Evolutionary conservation across 2,797 vertebrate genomes (phyloP), one percentile per base, ranked within the genome.

Genomic region (Apogon talboti): DNA sequence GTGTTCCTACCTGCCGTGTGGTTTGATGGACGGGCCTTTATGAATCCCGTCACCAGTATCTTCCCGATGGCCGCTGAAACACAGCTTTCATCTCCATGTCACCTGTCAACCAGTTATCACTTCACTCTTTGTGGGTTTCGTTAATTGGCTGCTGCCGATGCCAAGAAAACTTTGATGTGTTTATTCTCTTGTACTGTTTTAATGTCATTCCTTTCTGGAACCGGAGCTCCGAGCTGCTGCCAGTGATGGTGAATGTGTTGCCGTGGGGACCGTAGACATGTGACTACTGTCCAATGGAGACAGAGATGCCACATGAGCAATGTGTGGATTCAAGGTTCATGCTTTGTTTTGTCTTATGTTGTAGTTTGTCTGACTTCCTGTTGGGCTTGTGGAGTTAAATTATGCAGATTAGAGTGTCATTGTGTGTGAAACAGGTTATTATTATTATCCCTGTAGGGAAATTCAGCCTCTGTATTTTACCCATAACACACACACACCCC

Each of bases 141-240:
- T 54, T 71, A 74, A 74, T 74, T 76, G 77, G 38, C 15, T 6
- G 13, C 38, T 45, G 11, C 52, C 16, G 11, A 49, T 19, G 48
- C 51, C 55, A 58, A 19, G 16, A 67, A 28, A 62, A 61, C 71
- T 56, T 60, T 66, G 53, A 77, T 57, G 52, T 64, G 14, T 65
- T 28, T 66, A 9, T 59, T 68, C 56, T 38, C 59, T 10, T 41
- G 24, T 52, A 48, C 16, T 33, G 49, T 48, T 71, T 74, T 73
- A 59, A 75, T 68, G 61, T 49, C 19, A 15, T 59, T 71, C 38
- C 16, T 42, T 16, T 15, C 18, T 40, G 12, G 45, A 59, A 28
- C 21, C 9, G 5, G 14, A 55, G 28, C 38, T 50, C 55, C 21
- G 52, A 71, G 43, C 49, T 49, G 46, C 63, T 71, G 72, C 68